These are phyloP conservation scores for Drosophila suzukii DNA, from an alignment of 1,140 invertebrate species.

Conservation along the genomic window DNA sequence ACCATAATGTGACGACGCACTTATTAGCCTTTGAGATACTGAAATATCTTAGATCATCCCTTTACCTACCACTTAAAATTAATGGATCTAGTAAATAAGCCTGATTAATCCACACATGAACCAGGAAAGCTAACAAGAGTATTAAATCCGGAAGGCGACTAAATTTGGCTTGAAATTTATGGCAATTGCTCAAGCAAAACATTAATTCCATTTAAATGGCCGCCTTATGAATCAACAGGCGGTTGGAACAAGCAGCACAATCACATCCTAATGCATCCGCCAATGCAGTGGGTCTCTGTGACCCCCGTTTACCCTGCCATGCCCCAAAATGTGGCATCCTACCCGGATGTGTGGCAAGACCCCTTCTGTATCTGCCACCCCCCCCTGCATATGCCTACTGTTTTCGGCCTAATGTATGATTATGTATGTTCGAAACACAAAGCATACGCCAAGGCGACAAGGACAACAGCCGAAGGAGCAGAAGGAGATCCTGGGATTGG, in stretches of 20 bases:
- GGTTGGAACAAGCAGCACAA: slow-evolving; percentile 60
- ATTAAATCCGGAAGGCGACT: slow-evolving; percentile 23
- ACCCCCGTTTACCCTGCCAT: background rate
- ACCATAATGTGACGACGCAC: too few species aligned
- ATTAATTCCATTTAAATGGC: slow-evolving; percentile 48
- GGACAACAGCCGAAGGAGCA: slow-evolving; percentile 5
- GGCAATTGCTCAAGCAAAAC: slow-evolving; percentile 42
- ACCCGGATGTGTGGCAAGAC: slow-evolving; percentile 22
- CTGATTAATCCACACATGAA: slow-evolving; percentile 11
- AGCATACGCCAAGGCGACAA: slow-evolving; percentile 54
- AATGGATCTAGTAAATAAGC: slow-evolving; percentile 1
- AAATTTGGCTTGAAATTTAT: slow-evolving; percentile 26
- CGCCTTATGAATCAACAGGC: slow-evolving; percentile 52
- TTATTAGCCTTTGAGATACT: background rate
- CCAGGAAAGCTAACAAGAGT: slow-evolving; percentile 4
- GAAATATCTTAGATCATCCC: background rate
- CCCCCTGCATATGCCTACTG: background rate
- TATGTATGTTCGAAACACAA: slow-evolving; percentile 67
- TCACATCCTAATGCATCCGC: slow-evolving; percentile 64
- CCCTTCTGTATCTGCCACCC: background rate
- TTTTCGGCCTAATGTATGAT: slow-evolving; percentile 69
- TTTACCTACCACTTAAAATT: background rate
- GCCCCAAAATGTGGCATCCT: slow-evolving; percentile 3
- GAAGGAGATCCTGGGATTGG: slow-evolving; percentile 49
- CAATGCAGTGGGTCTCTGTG: slow-evolving; percentile 8